Evolutionary conservation across 2,113 vertebrate species (phyloP).

Genomic region (Xenopus laevis): DNA sequence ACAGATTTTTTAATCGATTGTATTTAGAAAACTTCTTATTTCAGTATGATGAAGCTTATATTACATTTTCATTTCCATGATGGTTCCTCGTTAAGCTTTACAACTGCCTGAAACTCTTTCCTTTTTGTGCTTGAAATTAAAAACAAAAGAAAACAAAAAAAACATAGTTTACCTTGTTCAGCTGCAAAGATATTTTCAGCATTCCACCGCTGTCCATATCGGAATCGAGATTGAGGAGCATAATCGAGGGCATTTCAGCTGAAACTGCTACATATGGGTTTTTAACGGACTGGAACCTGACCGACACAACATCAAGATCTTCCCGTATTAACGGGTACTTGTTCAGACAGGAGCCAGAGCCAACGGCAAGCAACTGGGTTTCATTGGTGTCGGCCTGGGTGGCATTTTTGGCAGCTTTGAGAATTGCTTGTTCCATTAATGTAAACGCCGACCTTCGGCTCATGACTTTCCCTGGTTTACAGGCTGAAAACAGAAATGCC

Average conservation of each 20-base stretch:
- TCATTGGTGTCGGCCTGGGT: not conserved
- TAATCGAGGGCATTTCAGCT: slow-evolving; percentile 63
- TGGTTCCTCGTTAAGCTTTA: too few species aligned
- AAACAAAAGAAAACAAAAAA: too few species aligned
- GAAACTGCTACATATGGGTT: slow-evolving; percentile 63
- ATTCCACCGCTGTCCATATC: slow-evolving; percentile 81
- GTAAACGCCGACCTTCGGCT: slow-evolving; percentile 44
- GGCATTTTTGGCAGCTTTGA: not conserved
- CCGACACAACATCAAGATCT: slow-evolving; percentile 78
- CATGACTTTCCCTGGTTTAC: slow-evolving; percentile 50
- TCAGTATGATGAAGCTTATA: too few species aligned
- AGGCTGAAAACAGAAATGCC: slow-evolving; percentile 51
- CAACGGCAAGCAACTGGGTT: slow-evolving; percentile 9
- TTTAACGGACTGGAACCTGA: slow-evolving; percentile 70
- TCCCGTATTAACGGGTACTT: slow-evolving; percentile 74
- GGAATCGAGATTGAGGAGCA: slow-evolving; percentile 72
- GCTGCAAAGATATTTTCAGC: slow-evolving; percentile 71
- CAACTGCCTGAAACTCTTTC: too few species aligned
- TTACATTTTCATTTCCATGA: too few species aligned
- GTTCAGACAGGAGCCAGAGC: slow-evolving; percentile 61
- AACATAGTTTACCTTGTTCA: slow-evolving; percentile 70
- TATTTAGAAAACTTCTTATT: too few species aligned
- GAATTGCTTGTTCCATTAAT: not conserved
- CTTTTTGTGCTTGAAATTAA: too few species aligned
- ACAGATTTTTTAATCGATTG: too few species aligned